These are phyloP conservation scores for Aporophyla nigra DNA, from an alignment of 2,888 invertebrate species.

Conservation along the genomic window DNA sequence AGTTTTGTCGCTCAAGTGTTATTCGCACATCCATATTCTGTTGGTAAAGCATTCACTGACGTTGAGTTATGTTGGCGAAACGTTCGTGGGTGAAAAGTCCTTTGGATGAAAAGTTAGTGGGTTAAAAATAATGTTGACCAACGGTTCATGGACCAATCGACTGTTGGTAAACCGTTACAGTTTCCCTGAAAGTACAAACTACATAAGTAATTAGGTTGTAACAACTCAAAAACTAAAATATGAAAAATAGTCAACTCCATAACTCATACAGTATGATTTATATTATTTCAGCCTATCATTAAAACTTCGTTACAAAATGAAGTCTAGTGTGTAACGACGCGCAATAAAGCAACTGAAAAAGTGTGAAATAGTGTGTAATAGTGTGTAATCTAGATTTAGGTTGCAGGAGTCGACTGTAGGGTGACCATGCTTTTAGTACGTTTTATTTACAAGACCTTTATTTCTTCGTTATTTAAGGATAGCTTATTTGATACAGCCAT, in stretches of 20 bases:
- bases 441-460: background rate
- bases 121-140: no score
- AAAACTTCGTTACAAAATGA: conserved; percentile 59
- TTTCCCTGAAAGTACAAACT: background rate
- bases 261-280: conserved; percentile 34
- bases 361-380: conserved; percentile 51
- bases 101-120: no score
- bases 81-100: no score
- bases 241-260: background rate
- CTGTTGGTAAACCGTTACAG: no score
- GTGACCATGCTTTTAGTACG: conserved; percentile 13
- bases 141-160: no score
- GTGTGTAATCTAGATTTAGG: conserved; percentile 61
- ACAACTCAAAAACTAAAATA: background rate
- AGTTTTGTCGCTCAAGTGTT: no score
- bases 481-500: no score
- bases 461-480: background rate
- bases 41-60: no score
- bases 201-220: background rate
- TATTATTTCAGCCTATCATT: conserved; percentile 40
- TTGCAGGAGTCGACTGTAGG: conserved; percentile 36
- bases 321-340: conserved; percentile 47
- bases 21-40: no score
- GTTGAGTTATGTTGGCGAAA: no score
- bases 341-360: conserved; percentile 56